phyloP scores from a whole-genome alignment of 2,888 invertebrate species.

The Adelognathus sp. region DNA sequence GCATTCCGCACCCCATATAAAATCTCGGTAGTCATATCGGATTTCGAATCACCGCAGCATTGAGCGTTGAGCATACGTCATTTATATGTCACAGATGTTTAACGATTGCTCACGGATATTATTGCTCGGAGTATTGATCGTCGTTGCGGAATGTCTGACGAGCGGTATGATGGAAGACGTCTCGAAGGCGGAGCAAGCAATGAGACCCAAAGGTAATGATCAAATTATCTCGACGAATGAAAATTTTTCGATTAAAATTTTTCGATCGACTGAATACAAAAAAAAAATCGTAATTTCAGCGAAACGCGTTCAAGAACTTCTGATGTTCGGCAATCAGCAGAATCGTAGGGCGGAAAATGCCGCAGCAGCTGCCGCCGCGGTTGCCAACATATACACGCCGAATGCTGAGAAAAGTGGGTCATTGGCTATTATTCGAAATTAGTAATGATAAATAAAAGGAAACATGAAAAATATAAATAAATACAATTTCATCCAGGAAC shows the following conservation, averaged over 20 bases:
- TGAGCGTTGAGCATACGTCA: not conserved
- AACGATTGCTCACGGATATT: constrained; percentile 66
- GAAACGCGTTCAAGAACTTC: constrained; percentile 79
- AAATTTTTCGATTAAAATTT: too few relatives aligned
- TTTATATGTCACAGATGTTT: constrained; percentile 68
- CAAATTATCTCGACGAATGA: not conserved
- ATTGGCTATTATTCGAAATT: not conserved
- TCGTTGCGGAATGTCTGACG: constrained; percentile 70
- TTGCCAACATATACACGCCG: constrained; percentile 62
- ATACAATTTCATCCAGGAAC: constrained; percentile 66
- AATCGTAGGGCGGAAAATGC: constrained; percentile 70
- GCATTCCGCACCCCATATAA: not conserved
- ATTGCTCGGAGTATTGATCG: constrained; percentile 66
- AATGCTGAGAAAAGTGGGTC: constrained; percentile 72
- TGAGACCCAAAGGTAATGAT: constrained; percentile 75
- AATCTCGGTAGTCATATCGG: not conserved
- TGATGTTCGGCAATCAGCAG: constrained; percentile 81
- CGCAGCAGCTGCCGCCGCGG: constrained; percentile 57
- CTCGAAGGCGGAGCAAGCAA: constrained; percentile 73
- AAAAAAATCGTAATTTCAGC: constrained; percentile 65
- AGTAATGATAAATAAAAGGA: not conserved
- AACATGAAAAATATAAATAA: not conserved
- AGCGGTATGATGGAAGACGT: constrained; percentile 72
- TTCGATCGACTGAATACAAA: too few relatives aligned
- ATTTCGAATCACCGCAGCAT: not conserved